Evolutionary conservation across 2,113 vertebrate species (phyloP), one percentile per base, ranked within the genome.

Genomic region (Tragelaphus strepsiceros): DNA sequence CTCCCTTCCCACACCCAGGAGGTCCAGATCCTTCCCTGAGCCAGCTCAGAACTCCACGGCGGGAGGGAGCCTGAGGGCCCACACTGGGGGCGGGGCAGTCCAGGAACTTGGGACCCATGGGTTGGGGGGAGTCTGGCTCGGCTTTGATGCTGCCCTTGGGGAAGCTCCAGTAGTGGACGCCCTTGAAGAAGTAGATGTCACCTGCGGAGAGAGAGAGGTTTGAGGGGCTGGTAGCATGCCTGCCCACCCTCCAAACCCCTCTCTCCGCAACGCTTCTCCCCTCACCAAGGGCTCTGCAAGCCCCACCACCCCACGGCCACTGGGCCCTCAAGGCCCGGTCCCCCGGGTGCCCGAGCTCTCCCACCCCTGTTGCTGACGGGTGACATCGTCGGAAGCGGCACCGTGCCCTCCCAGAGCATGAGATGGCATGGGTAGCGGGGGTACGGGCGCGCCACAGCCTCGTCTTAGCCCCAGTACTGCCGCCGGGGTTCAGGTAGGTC

Each of bases 101-200:
- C 97, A 99, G 99, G 99, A 99, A 99, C 71, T 99, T 98, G 0
- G 98, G 98, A 8, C 98, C 98, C 1, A 98, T 99, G 67, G 99
- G 99, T 82, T 97, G 99, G 0, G 98, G 98, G 24, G 97, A 97
- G 53, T 98, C 97, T 0, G 88, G n/a, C 0, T 99, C 99, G 2
- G 99, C 98, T 92, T 98, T 98, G 97, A 99, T 83, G 22, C 96
- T 98, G 77, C 99, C 99, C 9, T 94, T 99, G 81, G 97, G 98
- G 56, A 99, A 98, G 11, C 99, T 98, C 99, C 99, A 99, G 97
- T 99, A 99, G 11, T 98, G 92, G 78, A 98, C 97, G 51, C 99
- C 99, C 97, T 99, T 99, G 98, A 99, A 99, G 98, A 99, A 99
- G 97, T 99, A 99, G n/a, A 99, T 98, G 82, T 99, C 98, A 94